Conservation (phyloP, 2,797 vertebrate species). For the Tangara arthus region DNA sequence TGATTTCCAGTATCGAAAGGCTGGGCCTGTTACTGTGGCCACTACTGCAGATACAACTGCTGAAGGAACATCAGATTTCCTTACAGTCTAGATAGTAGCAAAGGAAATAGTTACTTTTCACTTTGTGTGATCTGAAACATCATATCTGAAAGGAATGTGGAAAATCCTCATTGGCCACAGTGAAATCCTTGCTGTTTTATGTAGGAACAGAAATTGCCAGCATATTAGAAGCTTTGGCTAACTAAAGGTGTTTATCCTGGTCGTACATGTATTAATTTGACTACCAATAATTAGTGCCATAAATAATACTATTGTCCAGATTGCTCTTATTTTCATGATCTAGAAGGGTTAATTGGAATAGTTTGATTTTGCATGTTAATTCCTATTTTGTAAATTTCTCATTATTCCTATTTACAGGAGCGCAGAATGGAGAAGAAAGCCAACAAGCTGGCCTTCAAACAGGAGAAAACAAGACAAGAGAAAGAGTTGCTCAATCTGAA, state of each 20-base stretch:
- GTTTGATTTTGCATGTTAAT: background rate
- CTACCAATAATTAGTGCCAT: background rate
- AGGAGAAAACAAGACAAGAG: slow-evolving; percentile 90
- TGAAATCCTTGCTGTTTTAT: background rate
- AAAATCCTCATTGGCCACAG: background rate
- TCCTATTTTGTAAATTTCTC: background rate
- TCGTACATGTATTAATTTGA: background rate
- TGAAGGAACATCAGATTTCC: background rate
- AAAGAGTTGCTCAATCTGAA: slow-evolving; percentile 87
- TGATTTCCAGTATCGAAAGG: background rate
- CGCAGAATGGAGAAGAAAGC: slow-evolving; percentile 90
- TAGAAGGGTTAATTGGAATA: background rate
- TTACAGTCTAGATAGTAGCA: background rate
- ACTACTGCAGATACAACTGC: fast-evolving
- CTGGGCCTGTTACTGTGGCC: background rate
- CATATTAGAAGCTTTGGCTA: background rate
- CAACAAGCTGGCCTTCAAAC: slow-evolving; percentile 88
- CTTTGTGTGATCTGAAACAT: background rate
- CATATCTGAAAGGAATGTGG: background rate
- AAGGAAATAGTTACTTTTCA: background rate
- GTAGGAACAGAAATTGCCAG: background rate
- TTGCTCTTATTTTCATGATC: background rate
- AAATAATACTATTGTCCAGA: background rate
- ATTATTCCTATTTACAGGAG: slow-evolving; percentile 76
- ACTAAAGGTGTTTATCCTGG: background rate